Percentiles rank a stretch among this genome's conserved stretches.
Evolutionary conservation across 2,888 invertebrate species (phyloP).

Genomic region (Hesperia comma): DNA sequence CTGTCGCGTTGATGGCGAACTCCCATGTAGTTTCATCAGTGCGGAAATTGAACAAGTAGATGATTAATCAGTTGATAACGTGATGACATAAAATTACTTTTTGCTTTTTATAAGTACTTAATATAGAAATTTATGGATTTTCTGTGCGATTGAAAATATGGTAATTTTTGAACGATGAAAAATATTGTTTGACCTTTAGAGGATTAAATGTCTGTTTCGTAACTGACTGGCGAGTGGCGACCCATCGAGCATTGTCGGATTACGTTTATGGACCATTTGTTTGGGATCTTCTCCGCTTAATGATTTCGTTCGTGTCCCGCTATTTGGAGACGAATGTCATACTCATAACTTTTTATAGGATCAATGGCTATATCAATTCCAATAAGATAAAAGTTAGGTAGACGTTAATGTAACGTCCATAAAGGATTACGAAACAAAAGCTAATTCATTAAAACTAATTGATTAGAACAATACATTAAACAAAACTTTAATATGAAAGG

Average conservation of each 20-base stretch:
- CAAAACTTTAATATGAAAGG: too few relatives aligned
- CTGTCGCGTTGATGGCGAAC: constrained; percentile 45
- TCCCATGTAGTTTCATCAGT: constrained; percentile 46
- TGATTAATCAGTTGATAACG: constrained; percentile 30
- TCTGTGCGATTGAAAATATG: background rate
- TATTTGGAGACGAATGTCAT: constrained; percentile 60
- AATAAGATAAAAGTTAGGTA: constrained; percentile 40
- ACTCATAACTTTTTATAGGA: constrained; percentile 61
- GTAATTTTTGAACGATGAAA: constrained; percentile 6
- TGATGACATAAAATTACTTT: constrained; percentile 16
- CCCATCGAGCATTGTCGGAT: constrained; percentile 76
- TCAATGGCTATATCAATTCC: constrained; percentile 42
- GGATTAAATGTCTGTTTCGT: constrained; percentile 54
- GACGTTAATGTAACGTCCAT: constrained; percentile 22
- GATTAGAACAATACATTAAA: too few relatives aligned
- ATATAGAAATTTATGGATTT: constrained; percentile 18
- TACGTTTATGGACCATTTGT: constrained; percentile 77
- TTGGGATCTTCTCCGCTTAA: constrained; percentile 76
- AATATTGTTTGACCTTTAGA: constrained; percentile 13
- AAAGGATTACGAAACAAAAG: background rate
- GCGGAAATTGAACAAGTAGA: constrained; percentile 36
- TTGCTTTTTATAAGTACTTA: constrained; percentile 22
- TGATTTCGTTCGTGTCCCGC: constrained; percentile 65
- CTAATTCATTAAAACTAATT: too few relatives aligned
- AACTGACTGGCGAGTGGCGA: constrained; percentile 55